Evolutionary conservation across 1,140 invertebrate species (phyloP).

Genomic region (Nebria ingens): DNA sequence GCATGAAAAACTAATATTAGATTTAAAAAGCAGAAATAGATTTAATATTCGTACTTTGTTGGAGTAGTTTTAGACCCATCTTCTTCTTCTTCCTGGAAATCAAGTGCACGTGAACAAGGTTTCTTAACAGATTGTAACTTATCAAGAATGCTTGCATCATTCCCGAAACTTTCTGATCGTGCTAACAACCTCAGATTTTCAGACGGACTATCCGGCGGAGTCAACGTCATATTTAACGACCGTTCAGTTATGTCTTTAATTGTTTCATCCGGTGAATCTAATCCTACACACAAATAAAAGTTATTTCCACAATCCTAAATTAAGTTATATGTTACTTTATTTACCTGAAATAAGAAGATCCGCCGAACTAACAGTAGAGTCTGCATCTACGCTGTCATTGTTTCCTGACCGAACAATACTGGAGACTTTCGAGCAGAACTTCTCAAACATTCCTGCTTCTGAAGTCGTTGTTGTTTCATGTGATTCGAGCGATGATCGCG

Average conservation of each 20-base stretch:
- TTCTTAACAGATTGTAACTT: conserved; percentile 47
- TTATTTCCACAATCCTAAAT: too few relatives aligned
- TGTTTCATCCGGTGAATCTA: not conserved
- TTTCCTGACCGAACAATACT: conserved; percentile 47
- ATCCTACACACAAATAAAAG: not conserved
- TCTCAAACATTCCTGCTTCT: conserved; percentile 46
- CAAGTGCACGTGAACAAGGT: conserved; percentile 25
- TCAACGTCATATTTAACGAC: conserved; percentile 20
- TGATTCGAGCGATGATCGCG: conserved; percentile 39
- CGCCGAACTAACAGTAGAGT: conserved; percentile 16
- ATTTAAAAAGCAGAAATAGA: too few relatives aligned
- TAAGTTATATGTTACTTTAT: not conserved
- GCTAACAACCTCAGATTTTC: conserved; percentile 40
- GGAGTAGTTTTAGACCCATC: conserved; percentile 23
- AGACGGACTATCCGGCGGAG: conserved; percentile 42
- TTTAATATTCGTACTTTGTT: conserved; percentile 36
- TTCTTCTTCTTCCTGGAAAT: conserved; percentile 29
- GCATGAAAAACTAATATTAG: too few relatives aligned
- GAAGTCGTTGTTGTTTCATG: conserved; percentile 35
- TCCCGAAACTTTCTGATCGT: conserved; percentile 61
- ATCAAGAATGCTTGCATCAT: conserved; percentile 61
- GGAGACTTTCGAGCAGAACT: conserved; percentile 45
- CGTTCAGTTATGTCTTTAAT: not conserved
- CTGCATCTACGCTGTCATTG: conserved; percentile 22
- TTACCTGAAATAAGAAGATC: conserved; percentile 3